Evolutionary conservation across 2,113 vertebrate species (phyloP), one percentile per base, ranked within the genome.

Genomic region (Hoplias malabaricus): DNA sequence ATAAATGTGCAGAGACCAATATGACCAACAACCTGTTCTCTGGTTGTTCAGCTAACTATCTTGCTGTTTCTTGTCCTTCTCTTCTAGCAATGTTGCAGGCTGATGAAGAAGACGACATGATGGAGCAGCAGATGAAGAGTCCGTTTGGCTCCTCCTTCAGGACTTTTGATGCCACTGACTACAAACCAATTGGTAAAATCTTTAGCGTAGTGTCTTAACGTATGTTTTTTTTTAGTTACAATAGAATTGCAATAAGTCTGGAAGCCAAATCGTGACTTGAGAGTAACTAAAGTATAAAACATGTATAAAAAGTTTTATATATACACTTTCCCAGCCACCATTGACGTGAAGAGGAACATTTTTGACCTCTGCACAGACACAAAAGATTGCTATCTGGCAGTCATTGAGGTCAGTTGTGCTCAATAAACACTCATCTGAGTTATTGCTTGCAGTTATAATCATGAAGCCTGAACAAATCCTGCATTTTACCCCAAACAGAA

Each of bases 341-440:
- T 99, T 85, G 97, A 99, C 73, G 96, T 99, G 68, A 99, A 99
- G 88, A 89, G 96, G 86, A 99, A 99, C 81, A 99, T 99, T 86
- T 99, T 99, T 90, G 97, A 99, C 87, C 87, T 99, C 54, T 99
- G 98, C 89, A 99, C 98, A n/a, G 97, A 99, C 87, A 97, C 96
- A 73, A 99, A 99, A 88, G 98, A 99, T 88, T 99, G 97, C 88
- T 99, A 99, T 83, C 91, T 99, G 66, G 98, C 98, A 83, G 98
- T 99, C 65, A 99, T 99, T 78, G 98, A 99, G 96, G 98, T 98
- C 92, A 88, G 42, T 4, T 53, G 11, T 33, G 4, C 2, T 65
- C 12, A 25, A 14, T 43, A 21, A n/a, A 63, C 31, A 46, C 13
- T 16, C 42, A 48, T n/a, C n/a, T n/a, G n/a, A n/a, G 43, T 19